Base-by-base conservation (phyloP, 2,797 vertebrate genomes). In the Meriones psammophilus region DNA sequence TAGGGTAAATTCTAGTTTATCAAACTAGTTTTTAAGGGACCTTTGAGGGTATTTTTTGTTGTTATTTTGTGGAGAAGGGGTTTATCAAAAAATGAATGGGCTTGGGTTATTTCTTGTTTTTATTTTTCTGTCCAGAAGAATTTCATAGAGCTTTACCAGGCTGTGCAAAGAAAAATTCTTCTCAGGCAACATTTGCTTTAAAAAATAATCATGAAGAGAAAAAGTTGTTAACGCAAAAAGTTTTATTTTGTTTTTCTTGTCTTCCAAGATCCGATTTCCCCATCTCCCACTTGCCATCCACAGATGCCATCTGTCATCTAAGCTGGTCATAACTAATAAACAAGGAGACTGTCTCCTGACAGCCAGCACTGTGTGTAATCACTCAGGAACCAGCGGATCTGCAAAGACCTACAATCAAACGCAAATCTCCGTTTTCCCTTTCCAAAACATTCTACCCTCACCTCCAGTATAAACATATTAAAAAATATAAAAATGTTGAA, bases 141-240 rank as follows among this genome's bases (percentile, higher is more conserved):
- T 98, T 98, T 98, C 98, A 98, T 98, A 98, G 95, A 97, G 98
- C 98, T 98, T 98, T 98, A 98, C 97, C 94, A 98, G 98, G 97
- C 98, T 98, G 98, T 98, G 97, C 98, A 98, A 98, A 98, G 98
- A 98, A 98, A 98, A 98, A 98, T 98, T 99, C 98, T 98, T 98
- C 98, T 97, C 98, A 98, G 98, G 98, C 98, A 98, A 98, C 98
- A 98, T 98, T 86, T 98, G 95, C 86, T 96, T 77, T 97, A 98
- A 96, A 96, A 81, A 97, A 85, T 95, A 97, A 97, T 98, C 97
- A 97, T 97, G 97, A 98, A 97, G 94, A 97, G 94, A 95, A 97
- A 97, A n/a, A 86, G 3, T 89, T 64, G 97, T 94, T 88, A 96
- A 96, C 97, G 96, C 80, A 92, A 93, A 97, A 98, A 95, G 95